Evolutionary conservation across 2,888 invertebrate genomes (phyloP).

Genomic region (Gortyna flavago): DNA sequence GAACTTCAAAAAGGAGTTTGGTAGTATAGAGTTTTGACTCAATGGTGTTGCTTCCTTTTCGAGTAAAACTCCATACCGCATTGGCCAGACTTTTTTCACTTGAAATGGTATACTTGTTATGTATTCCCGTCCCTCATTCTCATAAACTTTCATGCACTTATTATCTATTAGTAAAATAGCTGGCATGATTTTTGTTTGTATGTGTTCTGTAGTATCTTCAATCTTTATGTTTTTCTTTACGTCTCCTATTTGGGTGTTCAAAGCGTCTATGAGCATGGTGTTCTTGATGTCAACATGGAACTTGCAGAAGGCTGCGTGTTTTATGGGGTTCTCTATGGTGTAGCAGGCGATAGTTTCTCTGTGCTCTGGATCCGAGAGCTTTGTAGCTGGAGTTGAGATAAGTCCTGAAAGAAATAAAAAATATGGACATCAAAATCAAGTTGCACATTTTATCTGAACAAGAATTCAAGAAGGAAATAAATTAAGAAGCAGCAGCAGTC

Average conservation of each 20-base stretch:
- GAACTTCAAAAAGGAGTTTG: slow-evolving; percentile 79
- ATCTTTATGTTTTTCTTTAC: slow-evolving; percentile 87
- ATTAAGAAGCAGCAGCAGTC: too few species aligned
- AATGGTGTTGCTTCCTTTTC: slow-evolving; percentile 91
- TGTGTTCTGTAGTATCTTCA: slow-evolving; percentile 87
- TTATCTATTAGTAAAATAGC: slow-evolving; percentile 94
- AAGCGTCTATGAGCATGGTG: slow-evolving; percentile 88
- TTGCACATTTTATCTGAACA: too few species aligned
- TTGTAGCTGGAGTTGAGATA: slow-evolving; percentile 87
- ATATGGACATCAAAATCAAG: too few species aligned
- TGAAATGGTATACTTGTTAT: slow-evolving; percentile 94
- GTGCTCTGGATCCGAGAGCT: slow-evolving; percentile 87
- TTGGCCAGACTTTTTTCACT: slow-evolving; percentile 95
- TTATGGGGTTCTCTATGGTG: slow-evolving; percentile 95
- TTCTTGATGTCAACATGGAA: slow-evolving; percentile 88
- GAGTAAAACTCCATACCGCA: slow-evolving; percentile 95
- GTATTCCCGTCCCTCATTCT: slow-evolving; percentile 95
- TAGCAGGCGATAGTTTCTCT: slow-evolving; percentile 92
- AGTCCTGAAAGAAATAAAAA: slow-evolving; percentile 79
- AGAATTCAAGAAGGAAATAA: too few species aligned
- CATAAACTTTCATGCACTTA: slow-evolving; percentile 94
- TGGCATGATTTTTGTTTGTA: slow-evolving; percentile 89
- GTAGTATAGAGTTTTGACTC: slow-evolving; percentile 78
- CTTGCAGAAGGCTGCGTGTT: slow-evolving; percentile 94
- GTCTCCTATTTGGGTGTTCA: slow-evolving; percentile 87